Percentiles rank a stretch among this genome's conserved stretches.
Evolutionary conservation across 1,140 invertebrate species (phyloP).

Genomic region (Aricia agestis): DNA sequence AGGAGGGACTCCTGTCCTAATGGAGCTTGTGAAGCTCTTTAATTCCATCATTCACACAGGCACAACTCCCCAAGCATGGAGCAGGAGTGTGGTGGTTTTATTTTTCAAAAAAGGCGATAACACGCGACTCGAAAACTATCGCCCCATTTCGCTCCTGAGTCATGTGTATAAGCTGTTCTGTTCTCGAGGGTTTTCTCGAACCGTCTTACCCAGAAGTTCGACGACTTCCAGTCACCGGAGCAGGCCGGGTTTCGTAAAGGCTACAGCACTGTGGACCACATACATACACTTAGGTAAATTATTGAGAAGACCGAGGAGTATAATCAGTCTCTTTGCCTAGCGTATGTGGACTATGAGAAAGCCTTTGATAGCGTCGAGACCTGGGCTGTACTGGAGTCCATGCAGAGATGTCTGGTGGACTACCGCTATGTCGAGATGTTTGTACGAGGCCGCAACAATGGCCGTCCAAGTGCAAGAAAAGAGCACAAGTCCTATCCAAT

Average conservation of each 20-base stretch:
- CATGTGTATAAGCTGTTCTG: too few relatives aligned
- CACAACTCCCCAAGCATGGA: constrained; percentile 15
- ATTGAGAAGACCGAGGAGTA: constrained; percentile 15
- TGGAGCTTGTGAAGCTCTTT: constrained; percentile 6
- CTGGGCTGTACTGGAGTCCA: constrained; percentile 12
- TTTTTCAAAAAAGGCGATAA: constrained; percentile 17
- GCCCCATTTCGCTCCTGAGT: too few relatives aligned
- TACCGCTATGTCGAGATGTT: too few relatives aligned
- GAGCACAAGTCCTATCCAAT: too few relatives aligned
- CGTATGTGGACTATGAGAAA: constrained; percentile 12
- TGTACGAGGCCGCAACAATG: too few relatives aligned
- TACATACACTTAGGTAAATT: not conserved
- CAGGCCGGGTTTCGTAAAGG: constrained; percentile 2
- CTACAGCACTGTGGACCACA: constrained; percentile 7
- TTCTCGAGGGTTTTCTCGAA: too few relatives aligned
- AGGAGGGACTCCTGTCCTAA: not conserved
- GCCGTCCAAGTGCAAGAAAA: too few relatives aligned
- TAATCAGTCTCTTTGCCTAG: constrained; percentile 8
- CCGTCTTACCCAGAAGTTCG: not conserved
- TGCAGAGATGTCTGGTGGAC: not conserved
- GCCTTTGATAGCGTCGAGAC: not conserved
- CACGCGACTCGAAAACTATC: constrained; percentile 10
- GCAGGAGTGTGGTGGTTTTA: not conserved
- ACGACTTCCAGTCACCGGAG: not conserved
- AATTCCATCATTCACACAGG: constrained; percentile 1